Base-by-base conservation (phyloP, 2,888 invertebrate genomes). In the Folsomia candida region DNA sequence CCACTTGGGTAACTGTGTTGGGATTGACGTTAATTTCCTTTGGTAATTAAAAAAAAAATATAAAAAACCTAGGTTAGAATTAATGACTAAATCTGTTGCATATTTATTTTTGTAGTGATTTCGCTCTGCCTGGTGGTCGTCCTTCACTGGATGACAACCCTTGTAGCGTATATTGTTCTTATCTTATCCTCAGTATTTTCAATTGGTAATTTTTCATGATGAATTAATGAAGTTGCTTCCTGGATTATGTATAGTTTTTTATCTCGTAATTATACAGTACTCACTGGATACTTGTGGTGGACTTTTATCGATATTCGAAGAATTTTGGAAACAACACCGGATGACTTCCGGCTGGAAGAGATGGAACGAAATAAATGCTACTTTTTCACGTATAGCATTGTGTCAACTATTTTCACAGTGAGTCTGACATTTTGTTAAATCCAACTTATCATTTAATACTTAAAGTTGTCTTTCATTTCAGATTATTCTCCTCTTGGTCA, bases 91-190 rank as follows among this genome's bases (percentile, higher is more conserved):
- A 65, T 47, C 47, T 68, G n/a, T 24, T 60, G 29, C 25, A 27
- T 57, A 78, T 82, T 77, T 76, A 78, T 81, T 80, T 87, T 26
- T 87, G 66, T 85, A 93, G 93, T 91, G 80, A 87, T 94, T 78
- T 93, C 95, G 2, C 86, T 95, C 70, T 84, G 91, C 6, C 89
- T 93, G 85, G 91, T 95, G 51, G 88, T 91, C 62, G 87, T 95
- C 79, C 88, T 96, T 80, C 92, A 94, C 82, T 88, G 91, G 82
- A 82, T 95, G 79, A 93, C 95, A 0, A 88, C 89, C 71, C 82
- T 94, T 64, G 91, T 95, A 3, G 92, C 95, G 2, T 93, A 92
- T 89, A 88, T 94, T 75, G 91, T 96, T 79, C 91, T 95, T 87
- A 87, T 91, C 69, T 84, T 91, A 64, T 91, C 93, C 14, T 88